Conservation (phyloP, 2,113 vertebrate genomes). For the Phrynocephalus versicolor region DNA sequence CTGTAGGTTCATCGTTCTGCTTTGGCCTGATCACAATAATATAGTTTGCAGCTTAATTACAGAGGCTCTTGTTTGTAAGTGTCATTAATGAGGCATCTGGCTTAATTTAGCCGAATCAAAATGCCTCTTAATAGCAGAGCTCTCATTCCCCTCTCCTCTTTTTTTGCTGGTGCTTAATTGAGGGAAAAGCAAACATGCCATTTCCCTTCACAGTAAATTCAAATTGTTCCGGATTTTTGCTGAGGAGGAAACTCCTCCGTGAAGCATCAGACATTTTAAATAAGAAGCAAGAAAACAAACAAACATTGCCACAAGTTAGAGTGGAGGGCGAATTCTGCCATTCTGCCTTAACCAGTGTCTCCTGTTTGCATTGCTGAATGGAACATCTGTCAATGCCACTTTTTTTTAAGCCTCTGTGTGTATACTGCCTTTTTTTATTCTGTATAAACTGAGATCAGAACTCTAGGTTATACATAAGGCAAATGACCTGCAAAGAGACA, state of each 20-base stretch:
- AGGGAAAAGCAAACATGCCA: slow-evolving; percentile 59
- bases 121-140: slow-evolving; percentile 68
- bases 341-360: neutral
- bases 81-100: slow-evolving; percentile 77
- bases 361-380: neutral
- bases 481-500: neutral
- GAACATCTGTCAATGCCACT: no score
- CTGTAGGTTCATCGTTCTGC: slow-evolving; percentile 33
- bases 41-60: slow-evolving; percentile 78
- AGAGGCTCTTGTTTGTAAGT: slow-evolving; percentile 75
- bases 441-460: no score
- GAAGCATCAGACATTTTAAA: neutral
- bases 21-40: slow-evolving; percentile 38
- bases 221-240: neutral
- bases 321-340: neutral
- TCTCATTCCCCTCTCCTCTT: neutral
- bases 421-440: neutral
- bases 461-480: no score
- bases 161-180: slow-evolving; percentile 68
- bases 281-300: neutral
- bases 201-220: slow-evolving; percentile 28
- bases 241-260: neutral
- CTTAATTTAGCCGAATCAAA: slow-evolving; percentile 80
- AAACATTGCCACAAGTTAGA: neutral
- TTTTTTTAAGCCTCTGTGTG: neutral